Evolutionary conservation across 1,140 invertebrate species (phyloP).

Genomic region (Musca domestica): DNA sequence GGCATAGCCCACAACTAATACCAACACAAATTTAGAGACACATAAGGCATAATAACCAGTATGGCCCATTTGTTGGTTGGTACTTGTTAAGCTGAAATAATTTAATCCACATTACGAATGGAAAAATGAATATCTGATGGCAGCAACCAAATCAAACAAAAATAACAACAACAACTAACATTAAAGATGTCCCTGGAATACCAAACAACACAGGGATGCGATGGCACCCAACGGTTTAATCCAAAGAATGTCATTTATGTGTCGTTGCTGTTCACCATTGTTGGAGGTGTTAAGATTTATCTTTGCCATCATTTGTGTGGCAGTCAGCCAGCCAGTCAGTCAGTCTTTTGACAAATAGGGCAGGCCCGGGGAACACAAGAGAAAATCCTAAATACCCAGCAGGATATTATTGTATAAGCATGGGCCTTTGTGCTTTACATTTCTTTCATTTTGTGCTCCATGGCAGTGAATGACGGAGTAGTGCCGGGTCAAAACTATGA

Average conservation of each 20-base stretch:
- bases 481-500: neutral
- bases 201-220: neutral
- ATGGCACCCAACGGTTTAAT: slow-evolving; percentile 14
- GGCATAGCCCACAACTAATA: neutral
- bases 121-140: neutral
- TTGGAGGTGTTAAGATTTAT: slow-evolving; percentile 20
- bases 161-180: neutral
- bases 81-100: neutral
- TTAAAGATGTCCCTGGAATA: neutral
- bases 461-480: too few relatives aligned
- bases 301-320: slow-evolving; percentile 18
- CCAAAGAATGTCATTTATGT: slow-evolving; percentile 16
- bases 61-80: neutral
- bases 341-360: neutral
- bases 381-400: slow-evolving; percentile 18
- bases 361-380: neutral
- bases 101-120: slow-evolving; percentile 15
- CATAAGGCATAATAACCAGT: neutral
- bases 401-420: slow-evolving; percentile 1
- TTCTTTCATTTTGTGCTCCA: too few relatives aligned
- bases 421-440: too few relatives aligned
- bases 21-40: neutral
- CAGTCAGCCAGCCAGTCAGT: neutral
- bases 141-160: neutral
- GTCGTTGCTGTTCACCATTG: neutral